Evolutionary conservation across 2,797 vertebrate species (phyloP).

Genomic region (Glyptemys insculpta): DNA sequence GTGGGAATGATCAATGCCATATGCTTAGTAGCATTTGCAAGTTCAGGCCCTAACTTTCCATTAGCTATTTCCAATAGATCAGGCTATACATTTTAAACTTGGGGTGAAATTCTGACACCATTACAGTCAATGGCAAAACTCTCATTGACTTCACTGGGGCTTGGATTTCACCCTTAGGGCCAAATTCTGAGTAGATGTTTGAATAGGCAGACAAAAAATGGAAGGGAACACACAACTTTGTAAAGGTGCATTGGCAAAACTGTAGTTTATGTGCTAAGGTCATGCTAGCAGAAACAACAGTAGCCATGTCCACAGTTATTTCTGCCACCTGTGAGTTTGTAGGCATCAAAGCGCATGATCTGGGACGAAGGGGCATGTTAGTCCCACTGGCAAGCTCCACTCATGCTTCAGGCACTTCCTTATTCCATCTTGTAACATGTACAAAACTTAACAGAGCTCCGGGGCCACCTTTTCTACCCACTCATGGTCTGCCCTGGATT

Average conservation of each 20-base stretch:
- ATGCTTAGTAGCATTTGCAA: background rate
- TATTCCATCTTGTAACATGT: background rate
- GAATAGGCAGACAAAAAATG: background rate
- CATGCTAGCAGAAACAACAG: background rate
- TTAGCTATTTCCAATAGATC: background rate
- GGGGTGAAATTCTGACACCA: background rate
- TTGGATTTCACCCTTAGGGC: no score
- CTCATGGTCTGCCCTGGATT: background rate
- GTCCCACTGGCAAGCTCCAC: background rate
- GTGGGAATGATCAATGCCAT: background rate
- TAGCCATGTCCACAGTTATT: background rate
- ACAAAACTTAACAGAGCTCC: background rate
- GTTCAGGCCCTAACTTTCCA: background rate
- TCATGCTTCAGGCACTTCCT: rapidly evolving
- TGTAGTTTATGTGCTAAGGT: rapidly evolving
- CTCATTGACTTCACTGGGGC: background rate
- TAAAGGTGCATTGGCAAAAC: background rate
- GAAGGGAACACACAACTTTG: no score
- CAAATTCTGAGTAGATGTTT: background rate
- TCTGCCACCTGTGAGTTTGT: background rate
- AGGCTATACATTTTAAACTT: background rate
- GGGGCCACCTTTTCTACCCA: background rate
- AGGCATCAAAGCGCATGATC: background rate
- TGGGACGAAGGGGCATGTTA: background rate
- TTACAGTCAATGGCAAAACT: background rate